Base-by-base conservation (phyloP, 2,113 vertebrate species). In the Pampusana beccarii region DNA sequence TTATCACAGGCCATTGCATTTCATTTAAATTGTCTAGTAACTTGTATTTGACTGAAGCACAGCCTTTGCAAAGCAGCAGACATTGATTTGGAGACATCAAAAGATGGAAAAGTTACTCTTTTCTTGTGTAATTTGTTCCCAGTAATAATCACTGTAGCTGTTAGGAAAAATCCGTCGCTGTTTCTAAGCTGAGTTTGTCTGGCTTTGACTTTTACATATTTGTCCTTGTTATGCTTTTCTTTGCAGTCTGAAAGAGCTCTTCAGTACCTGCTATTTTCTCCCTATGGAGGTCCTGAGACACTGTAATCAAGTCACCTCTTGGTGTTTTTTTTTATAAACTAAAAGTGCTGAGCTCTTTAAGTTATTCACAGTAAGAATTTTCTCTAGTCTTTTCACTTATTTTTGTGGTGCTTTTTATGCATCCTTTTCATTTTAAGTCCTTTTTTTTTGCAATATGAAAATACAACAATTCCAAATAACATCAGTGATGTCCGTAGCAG, bases 301-400 rank as follows among this genome's bases (percentile, higher is more conserved):
- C 42, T 81, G 24, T 93, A 95, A 93, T 93, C 89, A 92, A 81
- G 77, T 74, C 65, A 92, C 20, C 57, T 90, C 82, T 95, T 6
- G 1, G 60, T 91, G 69, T 38, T 86, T 60, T 80, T 86, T 78
- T 78, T 75, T 48, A 89, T 92, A 91, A 91, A 88, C 21, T 71
- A 67, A 81, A 75, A 81, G 69, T 51, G 16, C n/a, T n/a, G 48
- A 89, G 33, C 51, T 93, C 71, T 95, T 86, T 74, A 64, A 83
- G 25, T 62, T 64, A 71, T 46, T 73, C 28, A 65, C 33, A 84
- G 85, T 23, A 64, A 80, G n/a, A 88, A 48, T 86, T 60, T 78
- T 86, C 64, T 80, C 9, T 24, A n/a, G 44, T 51, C 29, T 17
- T 65, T 92, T 77, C 26, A 16, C 13, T 57, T 64, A 25, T 48